phyloP scores from a whole-genome alignment of 2,797 vertebrate genomes.

The Nyctibius grandis region DNA sequence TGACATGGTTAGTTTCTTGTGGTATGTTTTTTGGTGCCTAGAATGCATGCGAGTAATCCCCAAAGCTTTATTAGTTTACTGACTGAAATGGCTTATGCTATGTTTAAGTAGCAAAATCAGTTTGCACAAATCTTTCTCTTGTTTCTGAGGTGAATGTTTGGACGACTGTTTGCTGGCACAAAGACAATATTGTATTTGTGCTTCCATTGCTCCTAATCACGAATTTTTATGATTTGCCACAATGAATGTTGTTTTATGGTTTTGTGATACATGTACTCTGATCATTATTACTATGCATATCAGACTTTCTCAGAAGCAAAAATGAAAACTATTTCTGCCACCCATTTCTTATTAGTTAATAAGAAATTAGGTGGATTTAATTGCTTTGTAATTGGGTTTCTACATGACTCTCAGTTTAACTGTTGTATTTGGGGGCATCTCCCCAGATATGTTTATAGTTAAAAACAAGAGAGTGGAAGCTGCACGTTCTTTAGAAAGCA shows the following conservation, averaged over 20 bases:
- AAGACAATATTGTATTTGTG: background rate
- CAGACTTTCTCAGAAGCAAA: background rate
- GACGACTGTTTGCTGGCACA: background rate
- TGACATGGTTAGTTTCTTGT: slow-evolving; percentile 69
- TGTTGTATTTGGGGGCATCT: background rate
- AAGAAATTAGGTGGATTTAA: background rate
- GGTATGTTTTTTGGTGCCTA: background rate
- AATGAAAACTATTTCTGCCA: background rate
- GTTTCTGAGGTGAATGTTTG: background rate
- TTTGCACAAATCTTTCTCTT: background rate
- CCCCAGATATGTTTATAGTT: background rate
- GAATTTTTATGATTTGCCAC: background rate
- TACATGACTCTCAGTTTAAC: background rate
- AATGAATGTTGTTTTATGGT: background rate
- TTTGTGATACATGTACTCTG: background rate
- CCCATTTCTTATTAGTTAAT: background rate
- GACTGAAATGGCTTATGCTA: background rate
- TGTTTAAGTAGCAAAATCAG: background rate
- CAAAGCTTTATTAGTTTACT: background rate
- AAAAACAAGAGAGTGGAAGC: background rate
- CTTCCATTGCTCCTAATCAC: background rate
- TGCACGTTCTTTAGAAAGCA: background rate
- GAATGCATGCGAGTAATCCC: background rate
- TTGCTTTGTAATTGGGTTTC: background rate
- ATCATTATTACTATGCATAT: background rate